Evolutionary conservation across 2,797 vertebrate species (phyloP).

Genomic region (Myotis planiceps): DNA sequence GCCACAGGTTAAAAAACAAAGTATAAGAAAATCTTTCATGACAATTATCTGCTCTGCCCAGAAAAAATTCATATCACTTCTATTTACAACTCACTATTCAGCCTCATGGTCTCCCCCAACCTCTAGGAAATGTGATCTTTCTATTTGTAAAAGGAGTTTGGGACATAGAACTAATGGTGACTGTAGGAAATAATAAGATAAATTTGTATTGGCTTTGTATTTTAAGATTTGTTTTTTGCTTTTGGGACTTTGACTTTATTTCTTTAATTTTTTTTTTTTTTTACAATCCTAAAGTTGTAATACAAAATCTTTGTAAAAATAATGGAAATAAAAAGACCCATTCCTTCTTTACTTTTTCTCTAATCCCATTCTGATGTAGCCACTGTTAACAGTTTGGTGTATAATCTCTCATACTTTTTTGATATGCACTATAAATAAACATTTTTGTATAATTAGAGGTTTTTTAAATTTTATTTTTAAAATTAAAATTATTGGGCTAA

Average conservation of each 20-base stretch:
- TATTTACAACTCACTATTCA: not conserved
- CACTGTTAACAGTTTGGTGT: not conserved
- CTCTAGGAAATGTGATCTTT: not conserved
- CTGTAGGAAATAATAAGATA: not conserved
- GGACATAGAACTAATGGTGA: not conserved
- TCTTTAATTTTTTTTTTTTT: not conserved
- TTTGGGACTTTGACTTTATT: constrained; percentile 18
- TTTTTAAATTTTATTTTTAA: not conserved
- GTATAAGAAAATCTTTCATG: not conserved
- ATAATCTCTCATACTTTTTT: constrained; percentile 15
- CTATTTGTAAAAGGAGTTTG: constrained; percentile 1
- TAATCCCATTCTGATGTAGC: not conserved
- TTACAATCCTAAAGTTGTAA: not conserved
- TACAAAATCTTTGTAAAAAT: not conserved
- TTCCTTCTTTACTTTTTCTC: not conserved
- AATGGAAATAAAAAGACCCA: not conserved
- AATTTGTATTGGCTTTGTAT: constrained; percentile 5
- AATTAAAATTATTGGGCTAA: not conserved
- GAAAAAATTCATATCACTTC: constrained; percentile 9
- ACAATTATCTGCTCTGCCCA: not conserved
- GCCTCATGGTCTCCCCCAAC: not conserved
- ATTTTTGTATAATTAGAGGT: not conserved
- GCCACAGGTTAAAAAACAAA: not conserved
- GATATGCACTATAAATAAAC: not conserved
- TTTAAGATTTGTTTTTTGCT: constrained; percentile 32